Conservation (phyloP, 2,797 vertebrate species). For the Parauchenoglanis ngamensis region DNA sequence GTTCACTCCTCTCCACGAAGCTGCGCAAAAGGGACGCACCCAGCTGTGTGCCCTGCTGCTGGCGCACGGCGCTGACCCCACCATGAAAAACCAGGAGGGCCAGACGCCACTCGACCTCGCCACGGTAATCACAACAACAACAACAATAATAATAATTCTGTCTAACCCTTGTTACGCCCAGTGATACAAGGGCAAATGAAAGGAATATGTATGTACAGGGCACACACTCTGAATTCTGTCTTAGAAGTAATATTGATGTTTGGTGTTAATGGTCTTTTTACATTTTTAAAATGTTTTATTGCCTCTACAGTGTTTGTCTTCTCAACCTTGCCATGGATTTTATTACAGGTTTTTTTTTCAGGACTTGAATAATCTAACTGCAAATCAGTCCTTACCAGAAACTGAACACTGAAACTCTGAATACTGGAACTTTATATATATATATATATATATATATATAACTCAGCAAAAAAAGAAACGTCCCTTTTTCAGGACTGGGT, state of each 20-base stretch:
- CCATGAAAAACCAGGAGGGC: conserved; percentile 72
- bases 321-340: neutral
- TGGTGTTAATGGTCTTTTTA: neutral
- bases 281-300: neutral
- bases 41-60: conserved; percentile 73
- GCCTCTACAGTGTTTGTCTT: neutral
- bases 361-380: neutral
- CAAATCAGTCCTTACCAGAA: neutral
- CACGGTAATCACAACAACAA: conserved; percentile 55
- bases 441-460: too few relatives aligned
- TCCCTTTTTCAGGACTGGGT: too few relatives aligned
- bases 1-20: conserved; percentile 73
- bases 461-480: too few relatives aligned
- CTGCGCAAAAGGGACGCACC: conserved; percentile 72
- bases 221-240: neutral
- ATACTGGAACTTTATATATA: neutral
- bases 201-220: neutral
- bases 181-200: neutral
- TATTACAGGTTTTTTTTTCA: neutral
- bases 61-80: conserved; percentile 70
- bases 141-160: neutral
- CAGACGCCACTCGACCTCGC: conserved; percentile 70
- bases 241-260: neutral
- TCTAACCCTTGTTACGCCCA: neutral
- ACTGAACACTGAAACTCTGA: neutral